Evolutionary conservation across 2,888 invertebrate species (phyloP), one percentile per base, ranked within the genome.

Genomic region (Autographa pulchrina): DNA sequence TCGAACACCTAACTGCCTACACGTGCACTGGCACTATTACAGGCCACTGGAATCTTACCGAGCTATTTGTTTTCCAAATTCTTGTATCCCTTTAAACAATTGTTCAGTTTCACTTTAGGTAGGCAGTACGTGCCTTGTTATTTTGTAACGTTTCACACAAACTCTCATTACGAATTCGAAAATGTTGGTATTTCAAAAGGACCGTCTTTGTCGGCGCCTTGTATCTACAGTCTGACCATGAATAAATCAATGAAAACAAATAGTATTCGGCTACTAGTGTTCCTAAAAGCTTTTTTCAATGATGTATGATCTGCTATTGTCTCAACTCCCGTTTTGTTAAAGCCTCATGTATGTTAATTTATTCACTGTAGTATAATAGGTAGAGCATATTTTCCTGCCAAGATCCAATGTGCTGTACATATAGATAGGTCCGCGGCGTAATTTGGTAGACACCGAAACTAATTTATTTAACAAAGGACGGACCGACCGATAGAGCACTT

Each of bases 401-500:
- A 92, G 92, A 92, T 92, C 91, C 90, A 90, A 88, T 92, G 88
- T 88, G 92, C 85, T 91, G 88, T 93, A 93, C 92, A 91, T 94
- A 92, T 92, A 94, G 92, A 94, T 94, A 95, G 93, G 92, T 93
- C 89, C 70, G 91, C 92, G 91, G 96, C 96, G 96, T 96, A 96
- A 96, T 96, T 95, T 96, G 96, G 96, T 96, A 96, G 96, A 96
- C 94, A 96, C 96, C 96, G 96, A 95, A 96, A 93, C 96, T 95
- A 96, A 96, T 96, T 96, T 96, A 96, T 95, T 95, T 96, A 94
- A 96, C 96, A 96, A 96, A 96, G 95, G 94, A 92, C 91, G 90
- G 92, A 87, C 93, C 94, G 93, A 92, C 93, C 91, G 94, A 94
- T 94, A 95, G 92, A 93, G 85, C 91, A 92, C 89, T 95, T 95